Evolutionary conservation across 2,888 invertebrate species (phyloP), one percentile per base, ranked within the genome.

Genomic region (Callimorpha dominula): DNA sequence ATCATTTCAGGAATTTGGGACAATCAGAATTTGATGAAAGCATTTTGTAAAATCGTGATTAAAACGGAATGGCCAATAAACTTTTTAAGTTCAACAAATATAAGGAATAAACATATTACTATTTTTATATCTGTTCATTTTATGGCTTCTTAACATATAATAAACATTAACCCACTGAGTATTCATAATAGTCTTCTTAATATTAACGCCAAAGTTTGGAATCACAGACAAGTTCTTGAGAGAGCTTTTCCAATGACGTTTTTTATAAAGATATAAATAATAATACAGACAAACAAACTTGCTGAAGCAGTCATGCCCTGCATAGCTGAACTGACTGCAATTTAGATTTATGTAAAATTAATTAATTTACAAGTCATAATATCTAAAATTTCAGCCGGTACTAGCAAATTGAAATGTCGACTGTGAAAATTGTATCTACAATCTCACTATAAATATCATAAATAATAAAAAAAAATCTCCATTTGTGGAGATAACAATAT

Each of bases 401-500:
- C 12, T 7, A 67, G 42, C 65, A 65, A 50, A 65, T 40, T 50
- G 52, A 66, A 78, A 77, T 75, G 78, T 76, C 74, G 81, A 80
- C 64, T 52, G 79, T 85, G 84, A 83, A 83, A 79, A 86, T 83
- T 80, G 79, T 85, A 83, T 85, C 54, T 84, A 85, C 84, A 87
- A 83, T 82, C 77, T 83, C 83, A 81, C 65, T 75, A 77, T 71
- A 80, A 78, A 79, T 69, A 83, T 86, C 81, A 82, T 85, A 85
- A 81, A 80, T 78, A 73, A 81, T 81, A 82, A 88, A 83, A 87
- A 87, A 31, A 2, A 93, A 92, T 93, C 94, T 91, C 92, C 94
- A 94, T 93, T 92, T 93, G 85, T 93, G 93, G 87, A 93, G 94
- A 94, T 94, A 94, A 93, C 93, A 86, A 89, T 89, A 88, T 86